Evolutionary conservation across 2,888 invertebrate genomes (phyloP).

Genomic region (Harmothoe impar): DNA sequence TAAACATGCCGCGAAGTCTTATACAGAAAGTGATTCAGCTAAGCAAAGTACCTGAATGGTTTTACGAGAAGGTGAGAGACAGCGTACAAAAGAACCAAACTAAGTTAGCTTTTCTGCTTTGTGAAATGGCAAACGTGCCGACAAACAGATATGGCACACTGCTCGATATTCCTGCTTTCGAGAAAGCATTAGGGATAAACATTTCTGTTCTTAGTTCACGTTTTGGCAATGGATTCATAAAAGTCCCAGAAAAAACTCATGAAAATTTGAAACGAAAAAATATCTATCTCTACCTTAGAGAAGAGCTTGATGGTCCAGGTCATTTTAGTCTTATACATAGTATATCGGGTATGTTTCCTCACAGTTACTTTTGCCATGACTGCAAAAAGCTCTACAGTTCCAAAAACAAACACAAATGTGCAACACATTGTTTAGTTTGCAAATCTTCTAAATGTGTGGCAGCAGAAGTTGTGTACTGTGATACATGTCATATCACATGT

Average conservation of each 20-base stretch:
- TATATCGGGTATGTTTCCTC: not conserved
- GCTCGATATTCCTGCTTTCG: not conserved
- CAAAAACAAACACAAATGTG: constrained; percentile 38
- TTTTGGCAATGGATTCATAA: not conserved
- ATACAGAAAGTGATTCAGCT: not conserved
- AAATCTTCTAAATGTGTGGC: not conserved
- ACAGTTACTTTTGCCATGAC: not conserved
- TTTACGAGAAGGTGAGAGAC: not conserved
- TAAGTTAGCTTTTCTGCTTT: not conserved
- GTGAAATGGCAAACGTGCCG: not conserved
- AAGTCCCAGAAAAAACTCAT: not conserved
- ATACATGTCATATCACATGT: not conserved
- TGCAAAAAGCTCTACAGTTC: not conserved
- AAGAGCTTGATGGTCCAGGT: not conserved
- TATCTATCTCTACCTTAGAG: not conserved
- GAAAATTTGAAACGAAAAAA: not conserved
- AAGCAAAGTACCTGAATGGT: constrained; percentile 6
- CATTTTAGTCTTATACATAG: not conserved
- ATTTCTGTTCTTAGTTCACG: not conserved
- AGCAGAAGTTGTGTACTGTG: not conserved
- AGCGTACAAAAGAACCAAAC: not conserved
- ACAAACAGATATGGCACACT: not conserved
- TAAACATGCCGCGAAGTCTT: not conserved
- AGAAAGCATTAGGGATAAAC: not conserved
- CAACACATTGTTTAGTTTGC: not conserved